Base-by-base conservation (phyloP, 2,888 invertebrate genomes). In the Cepaea hortensis region DNA sequence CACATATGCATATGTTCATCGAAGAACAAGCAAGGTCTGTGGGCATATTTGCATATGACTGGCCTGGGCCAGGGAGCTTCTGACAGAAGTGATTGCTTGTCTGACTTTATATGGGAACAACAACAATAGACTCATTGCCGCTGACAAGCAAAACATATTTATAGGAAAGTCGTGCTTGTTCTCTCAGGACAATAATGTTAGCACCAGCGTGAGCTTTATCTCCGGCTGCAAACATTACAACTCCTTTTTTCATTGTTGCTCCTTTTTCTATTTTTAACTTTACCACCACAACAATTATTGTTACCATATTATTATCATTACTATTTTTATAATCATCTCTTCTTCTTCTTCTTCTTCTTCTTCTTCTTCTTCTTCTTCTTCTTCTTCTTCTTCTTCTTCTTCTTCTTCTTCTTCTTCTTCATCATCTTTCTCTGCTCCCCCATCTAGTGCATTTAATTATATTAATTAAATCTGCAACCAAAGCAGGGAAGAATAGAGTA, bases 401-500 rank as follows among this genome's bases (percentile, higher is more conserved):
- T n/a, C n/a, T 23, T 72, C 72, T 72, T n/a, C n/a, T n/a, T 72
- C 72, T 72, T 23, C 72, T 72, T n/a, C n/a, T n/a, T 72, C n/a
- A 3, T n/a, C n/a, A 1, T 72, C 72, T 23, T 72, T 72, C 72
- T 72, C 72, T 72, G 7, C n/a, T 23, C 72, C n/a, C 72, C n/a
- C 72, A 9, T 1, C 72, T 72, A 20, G 35, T 35, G 35, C 35
- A 35, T 35, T 35, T 35, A 35, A 35, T 35, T 35, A 35, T 35
- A 35, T 35, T 35, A 1, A 35, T 35, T 35, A 35, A 35, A 35
- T 35, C 35, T 35, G 35, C 35, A 35, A 35, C 35, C 35, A 35
- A 35, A 35, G 35, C 35, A 35, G 35, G 35, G 35, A 35, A 35
- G 35, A 35, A 35, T 35, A 35, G 35, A 35, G 35, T 35, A 35